These are phyloP conservation scores for Apodemia duryi DNA, from an alignment of 2,888 invertebrate species.

Conservation along the genomic window DNA sequence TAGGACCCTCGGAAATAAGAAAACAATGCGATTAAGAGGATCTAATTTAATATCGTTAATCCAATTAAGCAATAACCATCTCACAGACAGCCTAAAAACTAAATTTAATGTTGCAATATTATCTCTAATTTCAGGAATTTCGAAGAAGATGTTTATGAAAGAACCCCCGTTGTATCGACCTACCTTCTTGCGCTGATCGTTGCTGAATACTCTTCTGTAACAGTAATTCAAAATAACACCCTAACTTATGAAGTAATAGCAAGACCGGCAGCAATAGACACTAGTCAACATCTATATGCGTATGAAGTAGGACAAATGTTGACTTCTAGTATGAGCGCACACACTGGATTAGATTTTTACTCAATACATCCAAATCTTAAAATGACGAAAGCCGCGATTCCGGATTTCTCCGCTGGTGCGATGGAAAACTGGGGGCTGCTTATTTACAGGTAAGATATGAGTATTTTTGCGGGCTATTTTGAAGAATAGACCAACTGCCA, in stretches of 20 bases:
- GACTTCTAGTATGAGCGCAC: conserved; percentile 72
- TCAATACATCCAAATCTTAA: conserved; percentile 64
- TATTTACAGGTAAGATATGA: conserved; percentile 80
- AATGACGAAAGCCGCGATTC: conserved; percentile 87
- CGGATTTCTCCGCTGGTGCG: conserved; percentile 87
- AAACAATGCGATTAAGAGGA: too few species aligned
- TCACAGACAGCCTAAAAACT: too few species aligned
- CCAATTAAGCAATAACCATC: too few species aligned
- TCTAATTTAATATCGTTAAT: too few species aligned
- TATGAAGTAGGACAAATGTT: conserved; percentile 58
- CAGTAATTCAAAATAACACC: conserved; percentile 20
- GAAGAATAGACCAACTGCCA: too few species aligned
- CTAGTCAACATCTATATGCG: conserved; percentile 59
- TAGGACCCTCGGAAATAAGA: too few species aligned
- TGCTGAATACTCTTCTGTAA: conserved; percentile 72
- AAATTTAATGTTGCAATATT: not conserved
- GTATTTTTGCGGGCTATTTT: too few species aligned
- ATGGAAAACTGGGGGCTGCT: conserved; percentile 93
- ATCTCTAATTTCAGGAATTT: conserved; percentile 42
- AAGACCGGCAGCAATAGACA: conserved; percentile 55
- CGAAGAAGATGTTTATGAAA: conserved; percentile 50
- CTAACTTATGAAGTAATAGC: conserved; percentile 65
- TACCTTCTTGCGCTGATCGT: conserved; percentile 86
- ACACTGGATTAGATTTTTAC: conserved; percentile 73
- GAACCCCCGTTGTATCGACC: conserved; percentile 79